Conservation (phyloP, 2,113 vertebrate genomes). For the Ancistrus triradiatus region DNA sequence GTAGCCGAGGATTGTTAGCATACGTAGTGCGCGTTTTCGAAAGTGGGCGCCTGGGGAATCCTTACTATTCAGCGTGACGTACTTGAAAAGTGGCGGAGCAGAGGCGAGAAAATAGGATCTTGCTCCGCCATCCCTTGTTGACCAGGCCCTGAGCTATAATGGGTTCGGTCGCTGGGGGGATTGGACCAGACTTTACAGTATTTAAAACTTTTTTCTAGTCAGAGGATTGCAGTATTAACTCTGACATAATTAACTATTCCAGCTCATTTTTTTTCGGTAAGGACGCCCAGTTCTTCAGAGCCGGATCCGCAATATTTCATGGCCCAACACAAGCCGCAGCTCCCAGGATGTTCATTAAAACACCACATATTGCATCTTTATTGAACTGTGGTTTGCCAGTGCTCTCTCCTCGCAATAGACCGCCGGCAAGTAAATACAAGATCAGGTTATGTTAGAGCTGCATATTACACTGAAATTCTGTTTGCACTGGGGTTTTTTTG, state of each 20-base stretch:
- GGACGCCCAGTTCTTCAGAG: too few species aligned
- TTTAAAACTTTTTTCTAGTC: conserved; percentile 48
- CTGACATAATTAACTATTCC: conserved; percentile 44
- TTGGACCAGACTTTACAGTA: conserved; percentile 25
- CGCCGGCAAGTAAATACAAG: background rate
- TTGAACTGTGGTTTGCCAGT: conserved; percentile 29
- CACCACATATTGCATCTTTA: conserved; percentile 29
- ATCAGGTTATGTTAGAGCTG: background rate
- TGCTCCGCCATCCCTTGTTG: background rate
- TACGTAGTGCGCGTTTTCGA: conserved; percentile 31
- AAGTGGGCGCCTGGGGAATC: conserved; percentile 45
- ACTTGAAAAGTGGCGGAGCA: conserved; percentile 22
- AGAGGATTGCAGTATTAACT: conserved; percentile 45
- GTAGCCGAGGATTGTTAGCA: conserved; percentile 31
- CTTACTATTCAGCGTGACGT: conserved; percentile 44
- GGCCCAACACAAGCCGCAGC: background rate
- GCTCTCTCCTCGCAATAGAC: conserved; percentile 16
- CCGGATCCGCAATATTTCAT: background rate
- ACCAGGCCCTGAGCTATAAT: conserved; percentile 17
- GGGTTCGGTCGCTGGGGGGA: conserved; percentile 15
- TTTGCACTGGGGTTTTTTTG: background rate
- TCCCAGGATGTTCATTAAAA: conserved; percentile 28
- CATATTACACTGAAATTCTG: background rate
- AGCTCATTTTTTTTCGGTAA: conserved; percentile 7
- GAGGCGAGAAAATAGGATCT: conserved; percentile 6